A percentile compares a stretch with the other conserved stretches of the same genome.
Conservation (phyloP, 2,888 invertebrate species). For the Cantharis rufa region DNA sequence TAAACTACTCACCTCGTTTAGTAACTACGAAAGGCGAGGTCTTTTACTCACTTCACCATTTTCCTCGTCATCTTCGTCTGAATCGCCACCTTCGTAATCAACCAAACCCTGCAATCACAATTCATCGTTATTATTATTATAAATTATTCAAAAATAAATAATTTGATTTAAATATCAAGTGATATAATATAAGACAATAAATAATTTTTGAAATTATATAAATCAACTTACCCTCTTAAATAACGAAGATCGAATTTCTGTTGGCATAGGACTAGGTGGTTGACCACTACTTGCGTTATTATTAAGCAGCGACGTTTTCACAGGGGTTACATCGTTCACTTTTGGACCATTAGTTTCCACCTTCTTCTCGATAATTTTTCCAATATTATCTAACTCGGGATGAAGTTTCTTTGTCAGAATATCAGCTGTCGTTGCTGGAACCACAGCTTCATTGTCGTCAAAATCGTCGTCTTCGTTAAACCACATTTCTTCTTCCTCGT, state of each 20-base stretch:
- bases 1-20: slow-evolving; percentile 40
- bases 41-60: slow-evolving; percentile 65
- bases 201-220: no score
- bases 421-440: slow-evolving; percentile 59
- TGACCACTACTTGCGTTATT: slow-evolving; percentile 54
- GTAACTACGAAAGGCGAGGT: slow-evolving; percentile 74
- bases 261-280: slow-evolving; percentile 41
- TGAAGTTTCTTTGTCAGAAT: slow-evolving; percentile 63
- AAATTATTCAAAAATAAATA: no score
- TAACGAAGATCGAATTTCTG: slow-evolving; percentile 56
- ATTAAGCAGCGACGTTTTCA: slow-evolving; percentile 54
- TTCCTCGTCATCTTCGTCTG: slow-evolving; percentile 90
- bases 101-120: slow-evolving; percentile 76
- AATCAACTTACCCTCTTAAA: slow-evolving; percentile 59
- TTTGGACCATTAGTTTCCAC: slow-evolving; percentile 51
- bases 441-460: slow-evolving; percentile 73
- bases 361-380: slow-evolving; percentile 53
- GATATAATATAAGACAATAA: no score
- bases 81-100: slow-evolving; percentile 97
- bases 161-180: no score
- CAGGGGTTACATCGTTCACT: slow-evolving; percentile 46
- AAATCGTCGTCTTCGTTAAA: slow-evolving; percentile 96
- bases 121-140: neutral
- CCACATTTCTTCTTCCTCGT: slow-evolving; percentile 99
- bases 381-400: slow-evolving; percentile 65